These are phyloP conservation scores for Melopsittacus undulatus DNA, from an alignment of 2,797 vertebrate genomes.

Conservation along the genomic window DNA sequence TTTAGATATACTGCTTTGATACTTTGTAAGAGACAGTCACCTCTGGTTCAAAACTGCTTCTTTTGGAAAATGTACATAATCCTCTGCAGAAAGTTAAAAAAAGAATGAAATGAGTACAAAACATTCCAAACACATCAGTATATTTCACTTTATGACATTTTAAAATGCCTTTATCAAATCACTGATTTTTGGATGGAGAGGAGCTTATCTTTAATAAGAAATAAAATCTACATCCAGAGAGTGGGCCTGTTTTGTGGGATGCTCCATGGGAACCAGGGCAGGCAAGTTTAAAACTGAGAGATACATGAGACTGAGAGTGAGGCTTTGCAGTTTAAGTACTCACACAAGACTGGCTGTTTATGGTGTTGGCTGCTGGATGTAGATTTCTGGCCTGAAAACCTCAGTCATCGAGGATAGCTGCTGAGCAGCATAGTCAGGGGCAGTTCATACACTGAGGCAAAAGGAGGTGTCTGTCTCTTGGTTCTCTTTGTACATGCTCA, in stretches of 20 bases:
- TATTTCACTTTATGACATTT: not conserved
- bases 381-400: not conserved
- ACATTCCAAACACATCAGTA: not conserved
- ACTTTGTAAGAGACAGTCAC: not conserved
- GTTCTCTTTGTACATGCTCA: not conserved
- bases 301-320: not conserved
- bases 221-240: not conserved
- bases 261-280: not conserved
- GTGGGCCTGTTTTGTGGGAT: not conserved
- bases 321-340: accelerated
- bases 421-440: not conserved
- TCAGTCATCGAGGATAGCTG: not conserved
- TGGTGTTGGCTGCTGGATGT: not conserved
- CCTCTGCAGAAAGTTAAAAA: not conserved
- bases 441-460: not conserved
- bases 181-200: not conserved
- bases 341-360: not conserved
- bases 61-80: not conserved
- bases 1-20: not conserved
- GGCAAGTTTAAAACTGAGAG: not conserved
- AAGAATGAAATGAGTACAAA: not conserved
- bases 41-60: not conserved
- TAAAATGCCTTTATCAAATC: not conserved
- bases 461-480: not conserved
- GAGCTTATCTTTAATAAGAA: not conserved